Evolutionary conservation across 2,113 vertebrate species (phyloP), one percentile per base, ranked within the genome.

Genomic region (Smithornis capensis): DNA sequence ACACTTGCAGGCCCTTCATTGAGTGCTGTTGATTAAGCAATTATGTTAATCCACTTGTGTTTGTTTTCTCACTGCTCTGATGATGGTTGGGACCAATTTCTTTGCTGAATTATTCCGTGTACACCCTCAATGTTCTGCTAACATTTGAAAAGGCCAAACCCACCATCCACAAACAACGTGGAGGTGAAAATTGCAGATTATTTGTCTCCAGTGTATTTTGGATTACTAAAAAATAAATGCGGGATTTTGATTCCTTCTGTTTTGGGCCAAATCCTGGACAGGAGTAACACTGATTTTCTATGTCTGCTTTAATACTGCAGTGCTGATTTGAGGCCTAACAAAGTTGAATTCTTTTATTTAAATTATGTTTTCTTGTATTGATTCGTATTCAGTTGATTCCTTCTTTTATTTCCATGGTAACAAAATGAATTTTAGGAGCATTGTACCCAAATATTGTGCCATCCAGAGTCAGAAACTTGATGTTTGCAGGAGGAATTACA

Each of bases 31-130:
- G 96, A 98, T 98, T 97, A 97, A 97, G 97, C 98, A 99, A 99
- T 99, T 98, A 99, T 96, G 93, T 97, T 98, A 98, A 99, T 98
- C 98, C 98, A 97, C 94, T 95, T 85, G 84, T 98, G 98, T 98
- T 98, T 98, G 98, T 98, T 99, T 99, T 98, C 96, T 97, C 97
- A 97, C 91, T 95, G 89, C 68, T 95, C 90, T 89, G 92, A 79
- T 95, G 97, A 97, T 96, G 96, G 73, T 93, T 69, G 92, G 94
- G 97, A 97, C 96, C 95, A 98, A 97, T 98, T 97, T 96, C 83
- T 96, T 94, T 24, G 17, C 88, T 88, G 94, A 97, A 97, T 97
- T 96, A 96, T 97, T 97, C 88, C 75, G 91, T 28, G 71, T 22
- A 63, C 10, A 38, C 50, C 25, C 95, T 90, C 92, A 40, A 70